Evolutionary conservation across 1,140 invertebrate species (phyloP).

Genomic region (Choristoneura fumiferana): DNA sequence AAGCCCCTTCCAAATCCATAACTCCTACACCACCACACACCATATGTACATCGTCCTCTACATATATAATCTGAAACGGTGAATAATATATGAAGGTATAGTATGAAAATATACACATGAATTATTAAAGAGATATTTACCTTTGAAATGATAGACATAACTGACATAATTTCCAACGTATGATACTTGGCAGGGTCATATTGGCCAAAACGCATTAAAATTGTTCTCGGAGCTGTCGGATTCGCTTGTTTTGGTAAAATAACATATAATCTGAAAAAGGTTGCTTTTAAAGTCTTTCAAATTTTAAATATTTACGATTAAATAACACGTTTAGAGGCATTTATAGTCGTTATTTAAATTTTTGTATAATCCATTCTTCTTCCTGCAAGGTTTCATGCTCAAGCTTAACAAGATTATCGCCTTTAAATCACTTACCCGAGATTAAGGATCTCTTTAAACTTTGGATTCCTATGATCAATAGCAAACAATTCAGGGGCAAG

Average conservation of each 20-base stretch:
- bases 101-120: no score
- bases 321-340: no score
- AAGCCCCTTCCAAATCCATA: conserved; percentile 63
- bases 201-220: conserved; percentile 70
- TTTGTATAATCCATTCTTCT: no score
- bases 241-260: conserved; percentile 56
- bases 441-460: conserved; percentile 58
- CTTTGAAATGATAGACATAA: conserved; percentile 34
- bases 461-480: conserved; percentile 56
- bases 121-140: no score
- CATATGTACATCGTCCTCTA: conserved; percentile 52
- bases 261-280: conserved; percentile 33
- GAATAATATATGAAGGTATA: no score
- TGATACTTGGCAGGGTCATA: conserved; percentile 68
- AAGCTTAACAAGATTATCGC: no score
- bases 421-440: conserved; percentile 63
- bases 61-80: conserved; percentile 42
- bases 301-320: no score
- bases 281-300: no score
- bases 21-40: conserved; percentile 42
- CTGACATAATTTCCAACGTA: conserved; percentile 40
- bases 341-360: no score
- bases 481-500: conserved; percentile 60
- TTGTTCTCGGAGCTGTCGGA: conserved; percentile 71
- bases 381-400: no score